Percentiles rank a stretch among this genome's conserved stretches.
phyloP scores from a whole-genome alignment of 2,797 vertebrate species.

The Delichon dasypus region DNA sequence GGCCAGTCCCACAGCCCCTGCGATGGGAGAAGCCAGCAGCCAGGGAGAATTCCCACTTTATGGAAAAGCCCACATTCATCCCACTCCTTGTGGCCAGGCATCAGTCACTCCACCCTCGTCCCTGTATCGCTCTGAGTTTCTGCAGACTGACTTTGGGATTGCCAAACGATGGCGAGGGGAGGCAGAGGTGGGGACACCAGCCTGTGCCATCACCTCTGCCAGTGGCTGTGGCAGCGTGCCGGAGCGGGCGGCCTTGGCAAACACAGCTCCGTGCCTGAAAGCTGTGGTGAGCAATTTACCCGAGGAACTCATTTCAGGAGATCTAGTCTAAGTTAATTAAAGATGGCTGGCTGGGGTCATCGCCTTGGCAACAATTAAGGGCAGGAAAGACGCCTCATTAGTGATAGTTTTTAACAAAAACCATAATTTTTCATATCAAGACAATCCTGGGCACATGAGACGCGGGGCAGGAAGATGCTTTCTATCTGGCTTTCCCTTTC shows the following conservation, averaged over 20 bases:
- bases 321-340: conserved; percentile 81
- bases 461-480: neutral
- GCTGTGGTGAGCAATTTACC: conserved; percentile 73
- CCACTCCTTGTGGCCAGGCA: neutral
- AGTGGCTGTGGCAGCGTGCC: neutral
- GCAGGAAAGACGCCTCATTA: conserved; percentile 75
- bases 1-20: neutral
- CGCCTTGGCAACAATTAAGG: conserved; percentile 83
- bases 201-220: neutral
- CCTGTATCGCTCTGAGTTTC: neutral
- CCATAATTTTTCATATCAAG: conserved; percentile 67
- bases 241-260: conserved; percentile 49
- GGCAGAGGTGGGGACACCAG: neutral
- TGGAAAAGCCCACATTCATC: neutral
- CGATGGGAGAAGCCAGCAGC: neutral
- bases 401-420: conserved; percentile 72
- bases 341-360: conserved; percentile 81
- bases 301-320: conserved; percentile 76
- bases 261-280: conserved; percentile 70
- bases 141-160: neutral
- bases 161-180: neutral
- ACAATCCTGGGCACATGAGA: neutral
- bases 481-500: neutral
- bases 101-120: neutral
- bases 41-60: neutral